Evolutionary conservation across 2,888 invertebrate genomes (phyloP), one percentile per base, ranked within the genome.

Genomic region (Watsonalla binaria): DNA sequence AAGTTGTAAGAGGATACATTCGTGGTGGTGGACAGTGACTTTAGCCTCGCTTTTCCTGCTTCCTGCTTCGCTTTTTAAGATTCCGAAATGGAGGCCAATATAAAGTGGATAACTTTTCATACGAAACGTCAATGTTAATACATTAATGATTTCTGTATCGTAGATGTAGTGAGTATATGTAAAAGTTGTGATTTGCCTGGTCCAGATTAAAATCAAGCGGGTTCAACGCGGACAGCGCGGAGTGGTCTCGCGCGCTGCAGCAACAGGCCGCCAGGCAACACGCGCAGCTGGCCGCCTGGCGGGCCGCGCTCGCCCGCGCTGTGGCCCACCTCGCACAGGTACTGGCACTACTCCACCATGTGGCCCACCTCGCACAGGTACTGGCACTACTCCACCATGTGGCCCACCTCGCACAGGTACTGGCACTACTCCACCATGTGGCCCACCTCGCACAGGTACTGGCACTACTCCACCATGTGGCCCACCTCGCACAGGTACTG

Each of bases 281-380:
- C 57, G 92, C 94, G 37, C 96, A 97, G 91, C 92, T 97, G 82
- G 93, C 93, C 60, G 95, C 95, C 73, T 98, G 97, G 97, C 93
- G 96, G 67, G 92, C 92, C 72, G 94, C 95, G 65, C 92, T 96
- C 54, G 93, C 94, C 77, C 92, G 93, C 60, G 94, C 96, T 54
- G 93, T 95, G 60, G 87, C 93, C 63, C 92, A 95, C 62, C 91
- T 96, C 62, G 92, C 93, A 83, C 94, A 96, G 93, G 96, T 95
- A 90, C 5, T 6, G 24, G 45, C 35, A 6, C 46, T 39, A 45
- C 2, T 9, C 14, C 5, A 8, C 9, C n/a, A n/a, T 6, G 6
- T 45, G 11, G 83, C 6, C 2, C 13, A 8, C 5, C n/a, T 33
- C 6, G 13, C 6, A 13, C 14, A 42, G 0, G 11, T 11, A 42